Evolutionary conservation across 1,140 invertebrate genomes (phyloP), one percentile per base, ranked within the genome.

Genomic region (Physella acuta): DNA sequence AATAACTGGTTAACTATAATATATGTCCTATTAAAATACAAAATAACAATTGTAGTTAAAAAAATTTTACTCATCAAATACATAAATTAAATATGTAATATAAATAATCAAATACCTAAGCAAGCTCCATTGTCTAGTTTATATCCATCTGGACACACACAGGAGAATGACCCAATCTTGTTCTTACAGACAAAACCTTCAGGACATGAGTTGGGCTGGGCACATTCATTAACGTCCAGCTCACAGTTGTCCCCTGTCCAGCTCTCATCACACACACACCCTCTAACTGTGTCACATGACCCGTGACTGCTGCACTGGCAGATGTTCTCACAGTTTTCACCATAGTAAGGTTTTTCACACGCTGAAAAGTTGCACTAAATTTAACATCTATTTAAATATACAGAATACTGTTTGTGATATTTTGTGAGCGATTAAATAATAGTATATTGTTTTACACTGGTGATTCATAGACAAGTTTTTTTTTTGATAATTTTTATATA

Each of bases 211-310:
- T 14, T 55, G 24, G 44, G 52, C 11, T 28, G 26, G 16, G n/a
- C n/a, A 52, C 71, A 73, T 52, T 73, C 71, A 44, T 73, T 37
- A 17, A 69, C 63, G 34, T 73, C 71, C 4, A 52, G 11, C 20
- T 68, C 37, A 61, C 75, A 77, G 20, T 34, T 70, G 33, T 14
- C 36, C 0, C 75, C 75, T 30, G 39, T 34, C 75, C 75, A 77
- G 8, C 70, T 70, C 17, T 24, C 24, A 33, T 59, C 28, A 59
- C 75, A 77, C 16, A 56, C 37, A 61, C 75, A 77, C 5, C 71
- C 73, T 17, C 33, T 24, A 2, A 67, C 65, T 17, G 37, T 64
- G 55, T 71, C 65, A 60, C 73, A 74, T 20, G 63, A 53, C 20
- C 58, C 64, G 5, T 44, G 39, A 28, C 63, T 61, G 49, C 55